phyloP scores from a whole-genome alignment of 1,140 invertebrate species.

The Tribolium madens region DNA sequence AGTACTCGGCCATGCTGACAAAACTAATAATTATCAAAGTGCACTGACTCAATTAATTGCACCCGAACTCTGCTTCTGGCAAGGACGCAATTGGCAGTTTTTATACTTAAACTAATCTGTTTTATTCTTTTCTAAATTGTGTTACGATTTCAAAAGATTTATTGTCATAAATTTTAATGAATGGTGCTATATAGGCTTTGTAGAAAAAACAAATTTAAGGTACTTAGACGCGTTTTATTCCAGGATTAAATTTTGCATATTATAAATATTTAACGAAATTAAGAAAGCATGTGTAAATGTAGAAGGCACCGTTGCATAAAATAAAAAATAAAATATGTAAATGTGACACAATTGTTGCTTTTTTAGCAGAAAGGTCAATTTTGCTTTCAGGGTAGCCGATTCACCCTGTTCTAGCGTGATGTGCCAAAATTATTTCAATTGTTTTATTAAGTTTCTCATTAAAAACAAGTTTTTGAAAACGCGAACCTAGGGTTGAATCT shows the following conservation, averaged over 20 bases:
- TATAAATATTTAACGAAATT: constrained; percentile 37
- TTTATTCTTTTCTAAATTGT: neutral
- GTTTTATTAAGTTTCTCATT: constrained; percentile 7
- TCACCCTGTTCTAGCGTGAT: constrained; percentile 7
- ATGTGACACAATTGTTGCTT: neutral
- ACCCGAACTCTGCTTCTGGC: neutral
- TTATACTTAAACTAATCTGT: neutral
- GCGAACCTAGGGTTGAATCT: neutral
- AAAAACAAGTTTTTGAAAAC: neutral
- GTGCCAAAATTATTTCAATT: constrained; percentile 27
- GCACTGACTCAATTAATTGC: neutral
- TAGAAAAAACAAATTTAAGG: constrained; percentile 4
- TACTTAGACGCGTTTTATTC: neutral
- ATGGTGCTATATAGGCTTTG: neutral
- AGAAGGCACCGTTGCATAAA: neutral
- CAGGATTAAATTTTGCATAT: constrained; percentile 11
- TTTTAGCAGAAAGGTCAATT: neutral
- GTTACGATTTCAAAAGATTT: constrained; percentile 4
- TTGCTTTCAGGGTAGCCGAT: neutral
- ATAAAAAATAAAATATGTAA: constrained; percentile 19
- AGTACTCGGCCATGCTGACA: neutral
- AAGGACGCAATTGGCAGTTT: neutral
- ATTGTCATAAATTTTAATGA: constrained; percentile 36
- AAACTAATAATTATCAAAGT: neutral
- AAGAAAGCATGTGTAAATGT: neutral